A percentile compares a stretch with the other conserved stretches of the same genome.
Evolutionary conservation across 2,888 invertebrate species (phyloP).

Genomic region (Steromphala cineraria): DNA sequence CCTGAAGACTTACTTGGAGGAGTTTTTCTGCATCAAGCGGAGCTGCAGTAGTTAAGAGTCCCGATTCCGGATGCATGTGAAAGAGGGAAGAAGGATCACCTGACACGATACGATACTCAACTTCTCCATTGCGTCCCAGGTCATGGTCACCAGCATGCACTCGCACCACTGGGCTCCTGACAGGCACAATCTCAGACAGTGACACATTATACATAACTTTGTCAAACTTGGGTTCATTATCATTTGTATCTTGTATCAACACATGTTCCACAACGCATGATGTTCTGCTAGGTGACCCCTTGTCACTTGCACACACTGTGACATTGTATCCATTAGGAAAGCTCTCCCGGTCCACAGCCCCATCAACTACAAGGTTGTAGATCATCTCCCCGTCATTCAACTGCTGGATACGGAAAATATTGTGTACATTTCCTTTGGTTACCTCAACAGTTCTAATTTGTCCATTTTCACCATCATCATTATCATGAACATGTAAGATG

Average conservation of each 20-base stretch:
- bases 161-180: constrained; percentile 85
- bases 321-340: constrained; percentile 90
- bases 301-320: constrained; percentile 89
- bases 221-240: constrained; percentile 85
- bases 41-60: constrained; percentile 90
- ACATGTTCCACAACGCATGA: constrained; percentile 82
- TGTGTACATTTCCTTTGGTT: constrained; percentile 91
- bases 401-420: constrained; percentile 85
- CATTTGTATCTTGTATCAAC: constrained; percentile 86
- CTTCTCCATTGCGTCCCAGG: constrained; percentile 87
- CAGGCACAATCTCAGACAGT: constrained; percentile 91
- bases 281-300: constrained; percentile 78
- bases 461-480: constrained; percentile 89
- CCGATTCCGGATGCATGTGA: constrained; percentile 89
- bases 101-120: constrained; percentile 84
- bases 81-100: constrained; percentile 94
- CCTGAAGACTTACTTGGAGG: constrained; percentile 78
- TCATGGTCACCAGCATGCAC: constrained; percentile 85
- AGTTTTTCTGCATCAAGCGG: constrained; percentile 89
- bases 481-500: constrained; percentile 88
- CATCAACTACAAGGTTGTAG: constrained; percentile 85
- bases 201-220: constrained; percentile 88
- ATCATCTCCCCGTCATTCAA: constrained; percentile 70
- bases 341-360: constrained; percentile 85
- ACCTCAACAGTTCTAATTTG: constrained; percentile 81